These are phyloP conservation scores for Aphelenchoides avenae DNA, from an alignment of 1,140 invertebrate genomes.

Conservation along the genomic window DNA sequence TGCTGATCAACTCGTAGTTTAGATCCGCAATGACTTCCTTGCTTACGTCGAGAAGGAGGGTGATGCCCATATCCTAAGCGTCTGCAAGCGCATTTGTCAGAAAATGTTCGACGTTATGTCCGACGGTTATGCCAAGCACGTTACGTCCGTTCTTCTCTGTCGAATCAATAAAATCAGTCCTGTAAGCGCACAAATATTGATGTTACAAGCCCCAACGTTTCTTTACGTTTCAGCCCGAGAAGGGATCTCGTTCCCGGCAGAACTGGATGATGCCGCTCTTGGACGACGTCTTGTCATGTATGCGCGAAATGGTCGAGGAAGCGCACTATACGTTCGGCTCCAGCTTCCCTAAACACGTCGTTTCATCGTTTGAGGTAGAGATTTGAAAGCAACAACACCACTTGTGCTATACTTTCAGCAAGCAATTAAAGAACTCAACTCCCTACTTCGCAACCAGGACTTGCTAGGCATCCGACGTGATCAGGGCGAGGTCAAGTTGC, in stretches of 20 bases:
- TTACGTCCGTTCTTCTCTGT: constrained; percentile 36
- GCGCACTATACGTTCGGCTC: constrained; percentile 35
- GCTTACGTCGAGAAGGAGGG: constrained; percentile 37
- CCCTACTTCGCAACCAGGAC: constrained; percentile 32
- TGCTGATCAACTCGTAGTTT: constrained; percentile 12
- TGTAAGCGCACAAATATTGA: no score
- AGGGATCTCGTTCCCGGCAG: constrained; percentile 27
- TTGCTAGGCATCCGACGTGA: constrained; percentile 26
- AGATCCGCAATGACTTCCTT: constrained; percentile 39
- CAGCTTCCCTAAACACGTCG: constrained; percentile 36
- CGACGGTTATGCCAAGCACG: constrained; percentile 45
- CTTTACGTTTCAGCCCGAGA: constrained; percentile 33
- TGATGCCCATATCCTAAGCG: constrained; percentile 16
- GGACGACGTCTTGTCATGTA: constrained; percentile 39
- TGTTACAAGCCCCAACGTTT: constrained; percentile 3
- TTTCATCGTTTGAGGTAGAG: constrained; percentile 46
- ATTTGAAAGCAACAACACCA: neutral
- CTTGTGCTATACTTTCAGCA: constrained; percentile 19
- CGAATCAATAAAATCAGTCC: constrained; percentile 38
- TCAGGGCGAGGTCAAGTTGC: constrained; percentile 18
- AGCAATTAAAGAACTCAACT: constrained; percentile 35
- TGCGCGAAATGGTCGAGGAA: constrained; percentile 42
- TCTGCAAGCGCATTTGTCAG: constrained; percentile 7
- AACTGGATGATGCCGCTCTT: constrained; percentile 43
- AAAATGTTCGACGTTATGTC: constrained; percentile 30